phyloP scores from a whole-genome alignment of 2,797 vertebrate species.

The Pseudochaenichthys georgianus region DNA sequence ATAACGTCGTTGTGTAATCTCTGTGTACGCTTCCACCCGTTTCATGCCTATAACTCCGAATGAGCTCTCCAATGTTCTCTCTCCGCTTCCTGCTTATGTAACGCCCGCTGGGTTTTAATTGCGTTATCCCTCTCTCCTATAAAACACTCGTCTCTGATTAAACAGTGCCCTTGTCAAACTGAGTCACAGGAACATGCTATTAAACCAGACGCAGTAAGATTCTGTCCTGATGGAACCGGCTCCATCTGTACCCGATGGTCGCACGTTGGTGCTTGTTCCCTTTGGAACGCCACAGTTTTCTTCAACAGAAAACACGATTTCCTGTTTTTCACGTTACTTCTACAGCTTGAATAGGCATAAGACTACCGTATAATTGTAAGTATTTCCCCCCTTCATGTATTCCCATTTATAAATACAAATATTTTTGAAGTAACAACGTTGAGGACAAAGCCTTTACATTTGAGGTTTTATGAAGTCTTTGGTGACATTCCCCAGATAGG shows the following conservation, averaged over 20 bases:
- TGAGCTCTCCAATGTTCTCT: neutral
- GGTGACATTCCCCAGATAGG: no score
- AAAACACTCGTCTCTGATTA: slow-evolving; percentile 64
- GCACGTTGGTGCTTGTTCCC: neutral
- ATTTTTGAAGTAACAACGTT: no score
- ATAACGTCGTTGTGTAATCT: slow-evolving; percentile 21
- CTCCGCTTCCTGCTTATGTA: slow-evolving; percentile 32
- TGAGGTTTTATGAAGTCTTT: no score
- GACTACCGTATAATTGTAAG: neutral
- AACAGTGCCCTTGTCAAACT: slow-evolving; percentile 10
- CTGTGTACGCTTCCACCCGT: slow-evolving; percentile 36
- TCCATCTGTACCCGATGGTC: slow-evolving; percentile 1
- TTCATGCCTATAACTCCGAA: slow-evolving; percentile 3
- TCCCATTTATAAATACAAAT: no score
- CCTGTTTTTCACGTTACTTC: no score
- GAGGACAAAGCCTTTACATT: no score
- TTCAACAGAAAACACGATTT: neutral
- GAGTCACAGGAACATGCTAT: slow-evolving; percentile 8
- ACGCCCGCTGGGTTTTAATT: slow-evolving; percentile 40
- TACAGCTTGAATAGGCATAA: neutral
- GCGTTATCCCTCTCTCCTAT: slow-evolving; percentile 29
- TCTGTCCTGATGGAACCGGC: neutral
- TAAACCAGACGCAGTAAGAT: neutral
- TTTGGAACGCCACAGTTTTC: neutral
- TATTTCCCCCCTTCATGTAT: no score